Evolutionary conservation across 1,140 invertebrate species (phyloP).

Genomic region (Eueides isabella): DNA sequence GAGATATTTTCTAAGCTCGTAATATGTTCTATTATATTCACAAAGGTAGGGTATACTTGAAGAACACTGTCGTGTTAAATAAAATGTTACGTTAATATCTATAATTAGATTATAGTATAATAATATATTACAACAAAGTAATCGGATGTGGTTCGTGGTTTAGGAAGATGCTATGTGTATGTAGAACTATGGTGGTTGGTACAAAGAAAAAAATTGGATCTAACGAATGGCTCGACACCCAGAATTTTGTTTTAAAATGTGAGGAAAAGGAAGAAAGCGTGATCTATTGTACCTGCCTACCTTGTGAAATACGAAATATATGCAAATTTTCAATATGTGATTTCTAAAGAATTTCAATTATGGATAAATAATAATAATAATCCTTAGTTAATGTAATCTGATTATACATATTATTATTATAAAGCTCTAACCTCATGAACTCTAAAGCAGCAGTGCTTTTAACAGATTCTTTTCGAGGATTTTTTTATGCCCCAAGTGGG

Average conservation of each 20-base stretch:
- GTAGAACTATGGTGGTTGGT: background rate
- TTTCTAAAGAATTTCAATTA: background rate
- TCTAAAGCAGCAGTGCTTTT: too few relatives aligned
- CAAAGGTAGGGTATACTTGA: background rate
- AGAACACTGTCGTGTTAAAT: background rate
- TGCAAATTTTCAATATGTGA: background rate
- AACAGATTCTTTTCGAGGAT: too few relatives aligned
- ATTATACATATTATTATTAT: too few relatives aligned
- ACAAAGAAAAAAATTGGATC: background rate
- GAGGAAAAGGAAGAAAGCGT: background rate
- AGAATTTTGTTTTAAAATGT: background rate
- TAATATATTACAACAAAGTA: too few relatives aligned
- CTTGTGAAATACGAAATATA: background rate
- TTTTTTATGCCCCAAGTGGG: too few relatives aligned
- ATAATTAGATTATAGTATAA: too few relatives aligned
- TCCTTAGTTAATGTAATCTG: too few relatives aligned
- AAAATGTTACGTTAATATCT: background rate
- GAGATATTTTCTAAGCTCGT: conserved; percentile 7
- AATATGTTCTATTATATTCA: background rate
- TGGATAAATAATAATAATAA: background rate
- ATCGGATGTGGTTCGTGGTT: too few relatives aligned
- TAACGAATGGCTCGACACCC: background rate
- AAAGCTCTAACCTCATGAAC: too few relatives aligned
- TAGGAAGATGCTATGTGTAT: too few relatives aligned
- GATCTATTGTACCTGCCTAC: background rate